Base-by-base conservation (phyloP, 2,888 invertebrate genomes). In the Diabrotica balteata region DNA sequence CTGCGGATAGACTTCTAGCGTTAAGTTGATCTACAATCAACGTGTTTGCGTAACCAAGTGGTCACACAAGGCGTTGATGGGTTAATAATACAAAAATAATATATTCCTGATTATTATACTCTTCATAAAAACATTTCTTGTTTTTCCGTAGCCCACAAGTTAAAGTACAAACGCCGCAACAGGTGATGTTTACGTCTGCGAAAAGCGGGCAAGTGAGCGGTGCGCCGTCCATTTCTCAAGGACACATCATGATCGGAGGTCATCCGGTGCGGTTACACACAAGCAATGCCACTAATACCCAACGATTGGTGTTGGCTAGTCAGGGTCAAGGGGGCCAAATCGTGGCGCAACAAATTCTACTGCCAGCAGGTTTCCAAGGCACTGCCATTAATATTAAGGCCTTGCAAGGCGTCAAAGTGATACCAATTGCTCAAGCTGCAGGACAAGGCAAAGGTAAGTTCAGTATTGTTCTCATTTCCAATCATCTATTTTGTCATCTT, bases 331-430 rank as follows among this genome's bases (percentile, higher is more conserved):
- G 84, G 2, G 84, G 85, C 10, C 85, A 85, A 67, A 82, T 85
- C 43, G 81, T 85, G n/a, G 82, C 84, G 4, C 87, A 87, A 73
- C 89, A 89, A 80, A 87, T 90, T 71, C 81, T 89, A 65, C 81
- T 90, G 64, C 89, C 89, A n/a, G 87, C 88, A 8, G 87, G 87
- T 47, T 87, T 89, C 78, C 88, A 88, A 80, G 87, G 88, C 32
- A 86, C 87, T 4, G 85, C 88, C 43, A 84, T 89, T 66, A 89
- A 89, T 79, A 85, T 90, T 17, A 90, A 90, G 79, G 86, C 88
- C 8, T 79, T 89, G 69, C 88, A 89, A 81, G 88, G 87, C 8
- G 85, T 90, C 65, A 89, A 89, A 81, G 88, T 89, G 64, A 88
- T 89, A 69, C 88, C 88, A 1, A 80, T 88, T 66, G 83, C 85